Conservation (phyloP, 2,888 invertebrate genomes). For the Sialis lutaria region DNA sequence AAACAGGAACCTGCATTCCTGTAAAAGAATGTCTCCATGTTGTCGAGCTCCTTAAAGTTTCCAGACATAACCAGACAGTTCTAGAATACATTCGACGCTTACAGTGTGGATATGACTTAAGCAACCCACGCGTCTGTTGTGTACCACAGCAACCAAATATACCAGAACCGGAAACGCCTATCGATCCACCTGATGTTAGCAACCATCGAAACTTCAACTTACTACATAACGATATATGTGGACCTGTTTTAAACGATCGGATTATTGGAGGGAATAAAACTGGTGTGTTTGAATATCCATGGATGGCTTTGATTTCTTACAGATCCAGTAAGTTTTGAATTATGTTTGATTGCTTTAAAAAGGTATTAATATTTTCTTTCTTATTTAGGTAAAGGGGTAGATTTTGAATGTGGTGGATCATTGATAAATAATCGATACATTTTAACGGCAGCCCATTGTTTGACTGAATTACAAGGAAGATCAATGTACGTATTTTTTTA, state of each 20-base stretch:
- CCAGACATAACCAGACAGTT: constrained; percentile 23
- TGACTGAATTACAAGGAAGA: constrained; percentile 18
- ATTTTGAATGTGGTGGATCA: constrained; percentile 29
- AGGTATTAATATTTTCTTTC: neutral
- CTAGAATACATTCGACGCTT: constrained; percentile 37
- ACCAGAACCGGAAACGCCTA: neutral
- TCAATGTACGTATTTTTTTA: neutral
- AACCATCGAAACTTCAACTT: constrained; percentile 23
- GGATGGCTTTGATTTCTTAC: constrained; percentile 59
- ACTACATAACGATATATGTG: constrained; percentile 31
- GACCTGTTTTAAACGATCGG: constrained; percentile 31
- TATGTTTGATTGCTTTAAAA: too few relatives aligned
- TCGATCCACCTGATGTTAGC: constrained; percentile 21
- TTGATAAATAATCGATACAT: constrained; percentile 34
- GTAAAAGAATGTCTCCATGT: constrained; percentile 28
- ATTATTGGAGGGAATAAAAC: constrained; percentile 45
- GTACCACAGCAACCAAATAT: constrained; percentile 7
- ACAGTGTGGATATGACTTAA: constrained; percentile 46
- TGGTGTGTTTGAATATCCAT: constrained; percentile 46
- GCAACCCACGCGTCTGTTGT: constrained; percentile 40
- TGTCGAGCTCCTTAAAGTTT: constrained; percentile 22
- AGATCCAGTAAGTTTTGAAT: constrained; percentile 14
- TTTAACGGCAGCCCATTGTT: constrained; percentile 40
- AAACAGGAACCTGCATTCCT: constrained; percentile 28
- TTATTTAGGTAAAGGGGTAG: constrained; percentile 15